phyloP scores from a whole-genome alignment of 2,113 vertebrate species.

The Cyanoderma ruficeps region DNA sequence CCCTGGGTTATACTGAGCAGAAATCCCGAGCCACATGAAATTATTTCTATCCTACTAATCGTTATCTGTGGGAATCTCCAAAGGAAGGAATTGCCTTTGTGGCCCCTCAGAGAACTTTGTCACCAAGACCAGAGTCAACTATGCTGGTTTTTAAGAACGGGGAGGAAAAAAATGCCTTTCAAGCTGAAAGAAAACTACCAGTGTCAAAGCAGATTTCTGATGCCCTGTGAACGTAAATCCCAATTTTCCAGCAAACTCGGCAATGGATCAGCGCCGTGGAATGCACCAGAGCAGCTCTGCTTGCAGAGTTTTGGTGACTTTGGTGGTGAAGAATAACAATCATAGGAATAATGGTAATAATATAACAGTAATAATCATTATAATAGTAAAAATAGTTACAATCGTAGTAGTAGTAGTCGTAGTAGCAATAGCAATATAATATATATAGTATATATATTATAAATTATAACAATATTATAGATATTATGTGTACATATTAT shows the following conservation, averaged over 20 bases:
- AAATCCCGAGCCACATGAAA: conserved; percentile 53
- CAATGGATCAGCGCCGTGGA: accelerated
- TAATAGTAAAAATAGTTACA: not conserved
- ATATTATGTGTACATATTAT: too few relatives aligned
- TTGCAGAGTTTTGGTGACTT: accelerated
- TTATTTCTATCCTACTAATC: conserved; percentile 52
- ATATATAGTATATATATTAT: too few relatives aligned
- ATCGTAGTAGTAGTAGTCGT: not conserved
- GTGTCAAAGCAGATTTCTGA: not conserved
- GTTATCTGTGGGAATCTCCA: conserved; percentile 51
- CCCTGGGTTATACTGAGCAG: conserved; percentile 49
- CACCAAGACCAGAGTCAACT: not conserved
- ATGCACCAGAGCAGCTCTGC: accelerated
- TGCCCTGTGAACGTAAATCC: not conserved
- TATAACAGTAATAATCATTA: too few relatives aligned
- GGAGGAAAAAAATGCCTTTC: not conserved
- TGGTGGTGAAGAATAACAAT: not conserved
- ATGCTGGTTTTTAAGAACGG: not conserved
- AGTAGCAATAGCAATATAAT: not conserved
- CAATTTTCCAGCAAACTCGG: not conserved
- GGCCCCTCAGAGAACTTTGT: conserved; percentile 44
- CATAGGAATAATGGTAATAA: not conserved
- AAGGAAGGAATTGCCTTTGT: not conserved
- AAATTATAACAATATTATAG: not conserved
- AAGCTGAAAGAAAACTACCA: not conserved